Evolutionary conservation across 1,140 invertebrate genomes (phyloP), one percentile per base, ranked within the genome.

Genomic region (Galleria mellonella): DNA sequence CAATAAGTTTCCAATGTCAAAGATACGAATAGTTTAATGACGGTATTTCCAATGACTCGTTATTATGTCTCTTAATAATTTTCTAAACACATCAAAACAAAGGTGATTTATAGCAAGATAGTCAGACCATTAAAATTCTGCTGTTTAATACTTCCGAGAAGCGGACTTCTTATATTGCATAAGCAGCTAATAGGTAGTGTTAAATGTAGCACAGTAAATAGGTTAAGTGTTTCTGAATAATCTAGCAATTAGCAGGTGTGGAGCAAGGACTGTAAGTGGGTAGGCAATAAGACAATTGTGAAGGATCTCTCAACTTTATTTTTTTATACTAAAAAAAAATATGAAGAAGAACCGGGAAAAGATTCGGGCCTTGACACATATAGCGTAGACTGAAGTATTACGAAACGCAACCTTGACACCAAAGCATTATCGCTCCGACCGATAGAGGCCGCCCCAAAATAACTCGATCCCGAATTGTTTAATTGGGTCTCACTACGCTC

Each of bases 141-240:
- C 17, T 23, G 17, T 23, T 31, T 27, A 36, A 49, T 11, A 23
- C 41, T 64, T 64, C 58, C 51, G 57, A 53, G 60, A 66, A 63
- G 2, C 36, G 32, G 6, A 23, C 43, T 46, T 40, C n/a, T 37
- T 51, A 43, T 12, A 27, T 66, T 62, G 48, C 55, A 52, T 51
- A 68, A 65, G 43, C 36, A 36, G 32, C 52, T 61, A 67, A 62
- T 51, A 64, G n/a, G n/a, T n/a, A n/a, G 50, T 46, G 38, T 51
- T 55, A 49, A 72, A 73, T 64, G 72, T 74, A 71, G 75, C 43
- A 42, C 69, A 64, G 36, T 47, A 81, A 75, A 83, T 81, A 70
- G 78, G 72, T 73, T 83, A 83, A 83, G 61, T 61, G 72, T 62
- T 83, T 81, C 68, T 75, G 71, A 81, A 78, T 83, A 83, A 72